Conservation (phyloP, 2,888 invertebrate species). For the Euspilapteryx auroguttella region DNA sequence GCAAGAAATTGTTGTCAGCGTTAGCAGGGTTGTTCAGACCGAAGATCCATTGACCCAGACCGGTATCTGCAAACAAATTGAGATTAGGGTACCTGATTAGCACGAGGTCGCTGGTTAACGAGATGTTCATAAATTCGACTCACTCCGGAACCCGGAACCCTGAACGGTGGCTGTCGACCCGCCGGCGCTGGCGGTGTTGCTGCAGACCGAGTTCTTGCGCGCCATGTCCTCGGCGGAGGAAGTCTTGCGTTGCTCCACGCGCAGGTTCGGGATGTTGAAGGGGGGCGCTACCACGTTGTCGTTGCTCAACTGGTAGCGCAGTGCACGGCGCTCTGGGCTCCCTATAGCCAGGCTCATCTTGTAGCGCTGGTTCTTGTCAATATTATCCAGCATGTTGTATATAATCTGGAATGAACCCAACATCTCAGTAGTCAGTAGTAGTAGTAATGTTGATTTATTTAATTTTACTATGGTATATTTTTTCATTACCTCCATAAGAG, state of each 20-base stretch:
- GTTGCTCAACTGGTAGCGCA: slow-evolving; percentile 81
- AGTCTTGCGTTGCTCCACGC: slow-evolving; percentile 85
- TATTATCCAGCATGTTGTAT: slow-evolving; percentile 90
- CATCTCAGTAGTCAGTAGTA: no score
- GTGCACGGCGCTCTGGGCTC: slow-evolving; percentile 73
- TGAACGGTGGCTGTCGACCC: not conserved
- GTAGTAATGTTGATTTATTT: no score
- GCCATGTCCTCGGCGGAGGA: slow-evolving; percentile 92
- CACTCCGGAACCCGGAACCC: no score
- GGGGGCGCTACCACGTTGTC: slow-evolving; percentile 85
- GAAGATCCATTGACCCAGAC: slow-evolving; percentile 81
- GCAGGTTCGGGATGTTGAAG: slow-evolving; percentile 86
- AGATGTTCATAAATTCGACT: no score
- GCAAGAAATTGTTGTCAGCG: slow-evolving; percentile 79
- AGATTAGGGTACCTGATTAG: no score
- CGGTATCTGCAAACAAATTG: slow-evolving; percentile 24
- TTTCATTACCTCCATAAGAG: slow-evolving; percentile 45
- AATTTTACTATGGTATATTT: no score
- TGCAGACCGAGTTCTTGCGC: slow-evolving; percentile 70
- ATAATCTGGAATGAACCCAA: slow-evolving; percentile 76
- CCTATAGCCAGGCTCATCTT: slow-evolving; percentile 78
- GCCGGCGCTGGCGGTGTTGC: slow-evolving; percentile 17
- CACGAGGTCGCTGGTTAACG: no score
- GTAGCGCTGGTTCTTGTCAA: slow-evolving; percentile 85
- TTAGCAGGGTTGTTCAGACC: slow-evolving; percentile 83